Conservation (phyloP, 2,888 invertebrate species). For the Cheilosia urbana region DNA sequence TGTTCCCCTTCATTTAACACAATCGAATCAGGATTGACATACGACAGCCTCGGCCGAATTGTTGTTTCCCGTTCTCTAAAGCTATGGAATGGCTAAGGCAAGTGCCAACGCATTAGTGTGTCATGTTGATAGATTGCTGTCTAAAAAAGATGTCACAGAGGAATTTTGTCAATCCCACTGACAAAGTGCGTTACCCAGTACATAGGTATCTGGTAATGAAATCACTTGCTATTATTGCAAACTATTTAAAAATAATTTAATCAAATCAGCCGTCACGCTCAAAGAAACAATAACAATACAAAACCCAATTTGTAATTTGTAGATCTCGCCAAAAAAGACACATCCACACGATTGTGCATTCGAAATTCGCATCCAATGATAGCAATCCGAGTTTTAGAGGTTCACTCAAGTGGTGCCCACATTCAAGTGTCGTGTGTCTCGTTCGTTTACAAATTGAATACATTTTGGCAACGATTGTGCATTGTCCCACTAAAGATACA, state of each 20-base stretch:
- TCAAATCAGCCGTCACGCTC: slow-evolving; percentile 70
- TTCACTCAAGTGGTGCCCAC: slow-evolving; percentile 44
- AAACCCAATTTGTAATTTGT: background rate
- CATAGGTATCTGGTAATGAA: slow-evolving; percentile 22
- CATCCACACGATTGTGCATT: slow-evolving; percentile 10
- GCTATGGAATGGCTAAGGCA: background rate
- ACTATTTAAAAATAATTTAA: slow-evolving; percentile 57
- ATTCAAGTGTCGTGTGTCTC: slow-evolving; percentile 63
- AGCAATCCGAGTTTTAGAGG: slow-evolving; percentile 37
- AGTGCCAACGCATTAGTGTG: slow-evolving; percentile 39
- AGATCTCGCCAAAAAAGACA: background rate
- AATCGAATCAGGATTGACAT: background rate
- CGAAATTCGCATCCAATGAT: slow-evolving; percentile 24
- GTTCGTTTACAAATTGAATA: slow-evolving; percentile 42
- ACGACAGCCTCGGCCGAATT: background rate
- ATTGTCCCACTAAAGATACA: slow-evolving; percentile 59
- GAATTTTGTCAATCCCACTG: slow-evolving; percentile 13
- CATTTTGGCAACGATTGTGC: slow-evolving; percentile 59
- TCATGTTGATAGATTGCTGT: slow-evolving; percentile 52
- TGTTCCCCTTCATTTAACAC: slow-evolving; percentile 22
- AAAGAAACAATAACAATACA: slow-evolving; percentile 61
- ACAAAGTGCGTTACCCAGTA: background rate
- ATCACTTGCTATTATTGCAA: slow-evolving; percentile 25
- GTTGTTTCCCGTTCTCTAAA: background rate
- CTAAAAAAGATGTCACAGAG: slow-evolving; percentile 33